phyloP scores from a whole-genome alignment of 2,113 vertebrate species.

The Beaufortia kweichowensis region DNA sequence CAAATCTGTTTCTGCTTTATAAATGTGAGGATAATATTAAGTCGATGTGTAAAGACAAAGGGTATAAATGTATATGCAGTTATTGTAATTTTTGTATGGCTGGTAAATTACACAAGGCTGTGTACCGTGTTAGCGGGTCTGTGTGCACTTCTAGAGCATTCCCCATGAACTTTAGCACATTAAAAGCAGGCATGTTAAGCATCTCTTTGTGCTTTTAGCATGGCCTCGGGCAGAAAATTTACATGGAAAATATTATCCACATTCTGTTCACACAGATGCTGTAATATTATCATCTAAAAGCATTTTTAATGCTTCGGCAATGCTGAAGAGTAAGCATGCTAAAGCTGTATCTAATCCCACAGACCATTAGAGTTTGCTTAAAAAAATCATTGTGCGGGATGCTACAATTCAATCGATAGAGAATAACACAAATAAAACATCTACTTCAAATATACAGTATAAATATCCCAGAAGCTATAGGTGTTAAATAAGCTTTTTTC shows the following conservation, averaged over 20 bases:
- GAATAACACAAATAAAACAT: neutral
- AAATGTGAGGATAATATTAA: neutral
- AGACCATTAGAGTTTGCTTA: neutral
- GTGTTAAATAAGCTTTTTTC: no score
- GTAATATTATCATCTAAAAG: conserved; percentile 23
- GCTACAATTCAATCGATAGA: neutral
- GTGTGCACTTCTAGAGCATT: neutral
- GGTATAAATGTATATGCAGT: neutral
- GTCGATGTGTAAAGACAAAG: neutral
- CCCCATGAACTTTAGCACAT: neutral
- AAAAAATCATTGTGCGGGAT: neutral
- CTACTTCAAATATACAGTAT: no score
- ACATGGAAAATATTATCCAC: neutral
- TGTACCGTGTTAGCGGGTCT: neutral
- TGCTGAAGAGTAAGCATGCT: neutral
- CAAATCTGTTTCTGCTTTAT: neutral
- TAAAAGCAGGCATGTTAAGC: neutral
- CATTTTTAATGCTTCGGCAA: neutral
- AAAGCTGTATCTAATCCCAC: neutral
- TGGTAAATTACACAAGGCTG: neutral
- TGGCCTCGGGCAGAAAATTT: conserved; percentile 22
- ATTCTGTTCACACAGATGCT: conserved; percentile 27
- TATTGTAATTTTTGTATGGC: neutral
- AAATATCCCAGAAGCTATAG: no score
- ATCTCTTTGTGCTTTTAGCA: neutral